phyloP scores from a whole-genome alignment of 2,113 vertebrate species.

The Laterallus jamaicensis region DNA sequence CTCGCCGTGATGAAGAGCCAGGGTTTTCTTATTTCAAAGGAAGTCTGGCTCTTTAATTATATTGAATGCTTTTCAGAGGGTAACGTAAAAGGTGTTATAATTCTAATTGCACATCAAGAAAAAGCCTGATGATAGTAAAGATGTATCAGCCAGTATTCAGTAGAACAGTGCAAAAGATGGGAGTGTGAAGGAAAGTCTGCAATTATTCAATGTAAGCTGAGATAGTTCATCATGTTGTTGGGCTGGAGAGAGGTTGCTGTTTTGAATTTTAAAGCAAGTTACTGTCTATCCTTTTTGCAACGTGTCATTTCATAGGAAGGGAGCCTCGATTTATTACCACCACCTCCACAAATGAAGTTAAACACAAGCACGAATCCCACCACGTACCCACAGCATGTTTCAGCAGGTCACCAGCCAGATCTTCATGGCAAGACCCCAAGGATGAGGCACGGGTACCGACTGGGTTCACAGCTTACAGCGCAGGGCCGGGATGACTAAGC shows the following conservation, averaged over 20 bases:
- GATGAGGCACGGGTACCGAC: fast-evolving
- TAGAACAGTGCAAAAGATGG: neutral
- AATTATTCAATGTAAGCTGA: neutral
- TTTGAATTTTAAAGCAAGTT: neutral
- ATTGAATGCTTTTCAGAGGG: neutral
- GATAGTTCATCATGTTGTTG: neutral
- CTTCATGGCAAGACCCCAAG: neutral
- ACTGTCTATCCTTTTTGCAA: neutral
- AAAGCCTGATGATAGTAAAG: neutral
- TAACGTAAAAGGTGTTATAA: neutral
- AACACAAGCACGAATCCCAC: neutral
- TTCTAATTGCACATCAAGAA: neutral
- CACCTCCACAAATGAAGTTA: neutral
- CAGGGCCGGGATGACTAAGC: neutral
- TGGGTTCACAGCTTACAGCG: fast-evolving
- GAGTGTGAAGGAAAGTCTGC: neutral
- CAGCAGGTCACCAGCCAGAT: neutral
- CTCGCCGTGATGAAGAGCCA: neutral
- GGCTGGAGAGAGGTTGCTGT: neutral
- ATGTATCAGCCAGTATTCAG: neutral
- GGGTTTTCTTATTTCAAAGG: neutral
- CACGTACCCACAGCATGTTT: neutral
- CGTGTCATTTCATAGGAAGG: neutral
- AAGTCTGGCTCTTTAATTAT: neutral
- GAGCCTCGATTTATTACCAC: neutral